A percentile compares a stretch with the other conserved stretches of the same genome.
Evolutionary conservation across 2,113 vertebrate genomes (phyloP).

Genomic region (Forbesichthys papilliferus): DNA sequence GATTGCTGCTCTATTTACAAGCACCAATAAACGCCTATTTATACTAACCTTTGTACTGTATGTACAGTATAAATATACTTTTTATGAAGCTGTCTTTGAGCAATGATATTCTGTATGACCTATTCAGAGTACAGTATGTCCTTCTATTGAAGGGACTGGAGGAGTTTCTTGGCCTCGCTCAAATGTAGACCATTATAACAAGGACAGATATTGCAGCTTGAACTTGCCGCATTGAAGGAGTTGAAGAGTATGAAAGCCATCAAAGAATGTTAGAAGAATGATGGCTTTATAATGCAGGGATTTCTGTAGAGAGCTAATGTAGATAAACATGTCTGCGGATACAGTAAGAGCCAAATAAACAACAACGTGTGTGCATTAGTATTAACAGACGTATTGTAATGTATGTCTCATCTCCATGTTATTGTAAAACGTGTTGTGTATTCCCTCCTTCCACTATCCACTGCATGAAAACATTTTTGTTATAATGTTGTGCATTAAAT

Average conservation of each 20-base stretch:
- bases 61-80: constrained; percentile 32
- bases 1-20: constrained; percentile 18
- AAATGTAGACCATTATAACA: constrained; percentile 20
- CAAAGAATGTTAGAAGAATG: too few relatives aligned
- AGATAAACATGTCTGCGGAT: constrained; percentile 8
- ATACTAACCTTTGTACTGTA: not conserved
- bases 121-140: not conserved
- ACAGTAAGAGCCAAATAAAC: constrained; percentile 25
- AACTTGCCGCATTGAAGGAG: constrained; percentile 6
- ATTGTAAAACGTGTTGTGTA: constrained; percentile 25
- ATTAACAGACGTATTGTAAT: constrained; percentile 19
- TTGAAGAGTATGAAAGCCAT: constrained; percentile 6
- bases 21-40: constrained; percentile 11
- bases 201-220: constrained; percentile 34
- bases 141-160: not conserved
- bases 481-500: not conserved
- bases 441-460: constrained; percentile 1
- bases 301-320: constrained; percentile 16
- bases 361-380: constrained; percentile 19
- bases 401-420: constrained; percentile 1
- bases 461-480: too few relatives aligned
- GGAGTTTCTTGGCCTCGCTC: constrained; percentile 2
- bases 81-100: constrained; percentile 17
- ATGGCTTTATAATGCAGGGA: too few relatives aligned
- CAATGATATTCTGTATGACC: not conserved